phyloP scores from a whole-genome alignment of 2,888 invertebrate genomes.

The Netelia fuscicornis region DNA sequence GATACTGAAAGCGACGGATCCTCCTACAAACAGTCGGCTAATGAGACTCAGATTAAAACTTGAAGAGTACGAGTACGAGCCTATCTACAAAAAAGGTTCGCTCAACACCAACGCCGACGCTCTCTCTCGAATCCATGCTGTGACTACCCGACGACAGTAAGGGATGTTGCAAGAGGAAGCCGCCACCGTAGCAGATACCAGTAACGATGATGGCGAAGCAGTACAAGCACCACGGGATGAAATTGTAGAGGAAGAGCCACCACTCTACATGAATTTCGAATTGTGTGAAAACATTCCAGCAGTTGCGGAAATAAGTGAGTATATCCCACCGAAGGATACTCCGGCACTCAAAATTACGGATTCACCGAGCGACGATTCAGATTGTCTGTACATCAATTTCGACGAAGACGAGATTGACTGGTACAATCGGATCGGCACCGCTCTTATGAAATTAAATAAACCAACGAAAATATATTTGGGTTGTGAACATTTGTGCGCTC shows the following conservation, averaged over 20 bases:
- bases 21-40: neutral
- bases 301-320: conserved; percentile 18
- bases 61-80: conserved; percentile 31
- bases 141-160: conserved; percentile 18
- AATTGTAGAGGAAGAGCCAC: neutral
- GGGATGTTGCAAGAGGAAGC: neutral
- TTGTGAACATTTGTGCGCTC: conserved; percentile 12
- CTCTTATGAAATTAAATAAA: neutral
- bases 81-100: neutral
- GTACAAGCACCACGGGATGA: neutral
- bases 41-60: neutral
- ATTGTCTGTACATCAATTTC: conserved; percentile 24
- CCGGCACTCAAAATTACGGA: conserved; percentile 12
- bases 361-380: neutral
- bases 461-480: conserved; percentile 13
- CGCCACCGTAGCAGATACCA: no score
- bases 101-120: no score
- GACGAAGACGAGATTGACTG: conserved; percentile 7
- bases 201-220: neutral
- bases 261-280: conserved; percentile 29
- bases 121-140: conserved; percentile 16
- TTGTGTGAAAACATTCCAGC: neutral
- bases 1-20: conserved; percentile 15
- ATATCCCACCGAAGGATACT: conserved; percentile 2
- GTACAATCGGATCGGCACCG: conserved; percentile 13